Evolutionary conservation across 2,888 invertebrate genomes (phyloP), one percentile per base, ranked within the genome.

Genomic region (Amiota mariae): DNA sequence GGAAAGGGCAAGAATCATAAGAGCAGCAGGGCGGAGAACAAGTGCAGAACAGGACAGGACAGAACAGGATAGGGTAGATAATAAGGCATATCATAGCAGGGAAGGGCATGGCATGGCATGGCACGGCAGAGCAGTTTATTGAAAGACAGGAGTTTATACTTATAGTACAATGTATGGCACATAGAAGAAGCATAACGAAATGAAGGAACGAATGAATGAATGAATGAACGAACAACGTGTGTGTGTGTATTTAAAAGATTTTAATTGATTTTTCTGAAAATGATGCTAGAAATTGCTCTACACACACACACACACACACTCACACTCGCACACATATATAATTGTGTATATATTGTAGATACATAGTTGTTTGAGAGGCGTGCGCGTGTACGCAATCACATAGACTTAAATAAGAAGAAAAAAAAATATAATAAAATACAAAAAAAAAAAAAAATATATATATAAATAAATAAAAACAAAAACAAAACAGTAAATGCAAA

Each of bases 201-300:
- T 6, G 6, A 36, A 36, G 36, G 36, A 63, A 63, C 46, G 46
- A 63, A 18, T 15, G 36, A 36, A 59, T 6, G 24, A 73, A 63
- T 63, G 46, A 63, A 18, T 15, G 36, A 36, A 59, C n/a, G 24
- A 73, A 81, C 79, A 73, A 81, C 79, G 81, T 81, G 82, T 71
- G 81, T 81, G 83, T 81, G 82, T 71, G 81, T 81, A 82, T 72
- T 36, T 36, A 76, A 78, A 78, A 82, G 84, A 84, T 85, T 81
- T 85, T 81, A 83, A 86, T 86, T 85, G 84, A 85, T 86, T 85
- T 85, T 85, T 84, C 82, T 77, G 77, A 81, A 76, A 47, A 54
- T 15, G n/a, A 70, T 61, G 63, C 63, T n/a, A 48, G 70, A 68
- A 73, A 70, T 56, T 48, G 63, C 18, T n/a, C 18, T 20, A 12